A percentile compares a stretch with the other conserved stretches of the same genome.
Conservation (phyloP, 2,888 invertebrate species). For the Cremastinae sp. region DNA sequence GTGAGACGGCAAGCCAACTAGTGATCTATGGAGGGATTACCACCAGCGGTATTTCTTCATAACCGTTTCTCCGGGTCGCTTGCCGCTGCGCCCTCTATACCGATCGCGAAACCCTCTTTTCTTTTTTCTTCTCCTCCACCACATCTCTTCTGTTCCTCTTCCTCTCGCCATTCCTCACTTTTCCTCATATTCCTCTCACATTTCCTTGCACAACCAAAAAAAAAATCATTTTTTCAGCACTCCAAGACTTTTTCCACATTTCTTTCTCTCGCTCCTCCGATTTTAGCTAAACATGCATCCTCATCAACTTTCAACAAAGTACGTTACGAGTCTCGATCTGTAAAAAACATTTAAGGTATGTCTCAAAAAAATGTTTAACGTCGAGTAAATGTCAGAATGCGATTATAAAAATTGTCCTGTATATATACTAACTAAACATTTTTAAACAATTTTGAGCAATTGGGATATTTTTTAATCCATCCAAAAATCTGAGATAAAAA, state of each 20-base stretch:
- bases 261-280: no score
- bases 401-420: no score
- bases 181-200: conserved; percentile 17
- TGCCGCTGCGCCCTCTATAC: conserved; percentile 58
- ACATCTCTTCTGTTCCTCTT: conserved; percentile 33
- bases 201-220: background rate
- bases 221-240: conserved; percentile 25
- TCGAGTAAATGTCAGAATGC: background rate
- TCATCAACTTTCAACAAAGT: no score
- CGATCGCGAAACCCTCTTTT: conserved; percentile 47
- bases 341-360: no score
- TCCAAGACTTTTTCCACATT: no score
- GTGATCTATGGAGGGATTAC: conserved; percentile 81
- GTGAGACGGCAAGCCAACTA: conserved; percentile 57
- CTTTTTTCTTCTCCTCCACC: conserved; percentile 48
- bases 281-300: no score
- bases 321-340: no score
- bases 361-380: no score
- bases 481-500: no score
- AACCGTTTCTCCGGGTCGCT: conserved; percentile 76
- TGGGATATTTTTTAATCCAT: no score
- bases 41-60: conserved; percentile 80
- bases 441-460: no score
- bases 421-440: no score
- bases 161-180: conserved; percentile 43